Percentiles rank a stretch among this genome's conserved stretches.
These are phyloP conservation scores for Amphimallon solstitiale DNA, from an alignment of 2,888 invertebrate genomes.

Conservation along the genomic window DNA sequence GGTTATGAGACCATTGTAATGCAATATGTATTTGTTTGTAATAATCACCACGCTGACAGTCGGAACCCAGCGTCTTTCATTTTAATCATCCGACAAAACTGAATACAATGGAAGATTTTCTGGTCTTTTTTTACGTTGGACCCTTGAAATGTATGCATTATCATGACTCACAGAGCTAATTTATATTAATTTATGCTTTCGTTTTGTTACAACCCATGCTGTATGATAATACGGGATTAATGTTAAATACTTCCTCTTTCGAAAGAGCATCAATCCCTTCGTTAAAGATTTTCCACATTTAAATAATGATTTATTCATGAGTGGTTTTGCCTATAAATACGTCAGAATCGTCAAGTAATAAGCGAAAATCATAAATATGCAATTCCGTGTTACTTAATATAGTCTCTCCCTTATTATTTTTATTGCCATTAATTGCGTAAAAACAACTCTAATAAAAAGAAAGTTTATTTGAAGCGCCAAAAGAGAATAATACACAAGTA, in stretches of 20 bases:
- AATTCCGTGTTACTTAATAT: too few relatives aligned
- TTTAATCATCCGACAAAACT: neutral
- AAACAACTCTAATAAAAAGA: too few relatives aligned
- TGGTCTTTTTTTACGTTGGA: neutral
- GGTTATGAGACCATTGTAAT: neutral
- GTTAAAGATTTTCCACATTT: neutral
- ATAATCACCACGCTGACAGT: too few relatives aligned
- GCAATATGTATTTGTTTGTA: neutral
- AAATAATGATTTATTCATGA: neutral
- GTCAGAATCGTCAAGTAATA: neutral
- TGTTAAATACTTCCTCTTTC: slow-evolving; percentile 4
- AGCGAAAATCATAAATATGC: too few relatives aligned
- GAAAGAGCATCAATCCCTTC: slow-evolving; percentile 3
- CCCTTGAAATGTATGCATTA: too few relatives aligned
- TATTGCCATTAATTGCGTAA: too few relatives aligned
- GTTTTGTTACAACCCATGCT: neutral
- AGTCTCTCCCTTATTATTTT: too few relatives aligned
- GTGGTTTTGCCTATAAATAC: slow-evolving; percentile 2
- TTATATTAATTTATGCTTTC: neutral
- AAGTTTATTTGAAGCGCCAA: too few relatives aligned
- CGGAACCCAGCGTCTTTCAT: too few relatives aligned
- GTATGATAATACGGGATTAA: neutral
- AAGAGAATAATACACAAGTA: too few relatives aligned
- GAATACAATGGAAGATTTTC: slow-evolving; percentile 1
- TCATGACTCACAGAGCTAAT: neutral